Base-by-base conservation (phyloP, 2,888 invertebrate genomes). In the Apotomis betuletana region DNA sequence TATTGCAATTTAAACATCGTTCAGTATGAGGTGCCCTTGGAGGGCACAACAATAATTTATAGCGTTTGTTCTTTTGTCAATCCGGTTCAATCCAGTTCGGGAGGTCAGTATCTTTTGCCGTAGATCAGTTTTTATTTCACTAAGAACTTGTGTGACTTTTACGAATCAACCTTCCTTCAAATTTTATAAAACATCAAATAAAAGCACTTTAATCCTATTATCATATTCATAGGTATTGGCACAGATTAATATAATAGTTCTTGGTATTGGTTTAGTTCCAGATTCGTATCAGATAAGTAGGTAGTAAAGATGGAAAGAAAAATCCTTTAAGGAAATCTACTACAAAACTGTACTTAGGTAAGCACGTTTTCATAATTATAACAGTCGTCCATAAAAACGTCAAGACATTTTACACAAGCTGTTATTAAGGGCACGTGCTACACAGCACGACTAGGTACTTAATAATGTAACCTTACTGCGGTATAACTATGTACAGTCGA, bases 21-120 rank as follows among this genome's bases (percentile, higher is more conserved):
- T 59, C 38, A 6, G 36, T 12, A n/a, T 8, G 4, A 52, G 10
- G 27, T 58, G 69, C 44, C 67, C 67, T 72, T 72, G 72, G 63
- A 68, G 72, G 72, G 58, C 63, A 63, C 38, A 46, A 68, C 58
- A 67, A 68, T 51, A 68, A 52, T 54, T 46, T 52, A 63, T 44
- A 62, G n/a, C 52, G 44, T 51, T 52, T 57, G 46, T 38, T 61
- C 38, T 54, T 51, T 67, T 68, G 49, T 62, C 10, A n/a, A 44
- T 54, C 67, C 38, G 44, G 67, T 68, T 72, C 51, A 15, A 68
- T 68, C 72, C 63, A 54, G 58, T 68, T 67, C 44, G 13, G 5
- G 44, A 36, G 59, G 60, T 67, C 51, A 67, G 5, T 41, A 41
- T 6, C 41, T 67, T 36, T 68, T 63, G 55, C 54, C 46, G 49